Conservation (phyloP, 2,113 vertebrate species). For the Saimiri boliviensis region DNA sequence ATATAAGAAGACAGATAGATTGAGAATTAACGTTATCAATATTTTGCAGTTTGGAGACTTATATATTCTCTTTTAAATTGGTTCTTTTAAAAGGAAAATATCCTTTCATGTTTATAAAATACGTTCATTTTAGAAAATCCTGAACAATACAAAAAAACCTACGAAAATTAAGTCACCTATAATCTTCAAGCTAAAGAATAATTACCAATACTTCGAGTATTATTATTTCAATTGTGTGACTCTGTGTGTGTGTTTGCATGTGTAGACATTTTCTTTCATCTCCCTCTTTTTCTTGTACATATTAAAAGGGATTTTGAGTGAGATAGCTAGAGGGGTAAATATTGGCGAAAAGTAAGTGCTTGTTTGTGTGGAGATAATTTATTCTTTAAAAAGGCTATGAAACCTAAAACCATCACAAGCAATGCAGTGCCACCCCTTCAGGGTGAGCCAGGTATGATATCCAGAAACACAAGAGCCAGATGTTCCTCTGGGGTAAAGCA, state of each 20-base stretch:
- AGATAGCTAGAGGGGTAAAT: not conserved
- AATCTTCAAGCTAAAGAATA: not conserved
- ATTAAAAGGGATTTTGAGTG: not conserved
- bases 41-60: not conserved
- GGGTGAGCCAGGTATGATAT: not conserved
- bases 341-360: not conserved
- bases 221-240: not conserved
- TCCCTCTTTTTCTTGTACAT: not conserved
- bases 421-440: not conserved
- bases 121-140: slow-evolving; percentile 1
- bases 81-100: not conserved
- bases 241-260: not conserved
- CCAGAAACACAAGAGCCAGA: not conserved
- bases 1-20: not conserved
- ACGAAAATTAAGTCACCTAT: not conserved
- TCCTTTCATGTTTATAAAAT: not conserved
- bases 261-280: not conserved
- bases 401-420: not conserved
- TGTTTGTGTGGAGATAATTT: not conserved
- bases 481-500: not conserved
- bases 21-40: not conserved
- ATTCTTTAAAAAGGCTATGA: not conserved
- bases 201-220: not conserved
- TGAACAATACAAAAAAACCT: not conserved
- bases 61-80: not conserved